A percentile compares a stretch with the other conserved stretches of the same genome.
phyloP scores from a whole-genome alignment of 2,797 vertebrate genomes.

The Aldrovandia affinis region DNA sequence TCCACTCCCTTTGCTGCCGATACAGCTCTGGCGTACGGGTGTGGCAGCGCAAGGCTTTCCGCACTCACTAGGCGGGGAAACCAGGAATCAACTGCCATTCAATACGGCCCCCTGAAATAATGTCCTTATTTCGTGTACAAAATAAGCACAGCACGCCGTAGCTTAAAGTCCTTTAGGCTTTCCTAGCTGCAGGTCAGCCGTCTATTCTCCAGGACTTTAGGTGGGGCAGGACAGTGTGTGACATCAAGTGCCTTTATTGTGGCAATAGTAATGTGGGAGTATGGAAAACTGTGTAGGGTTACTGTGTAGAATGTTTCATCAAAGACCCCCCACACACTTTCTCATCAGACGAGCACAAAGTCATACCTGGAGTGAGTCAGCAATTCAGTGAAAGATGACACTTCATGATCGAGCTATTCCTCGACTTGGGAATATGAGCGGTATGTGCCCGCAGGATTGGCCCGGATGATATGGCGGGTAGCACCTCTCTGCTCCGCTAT shows the following conservation, averaged over 20 bases:
- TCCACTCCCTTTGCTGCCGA: conserved; percentile 7
- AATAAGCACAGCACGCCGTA: neutral
- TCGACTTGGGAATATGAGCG: neutral
- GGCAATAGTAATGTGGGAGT: neutral
- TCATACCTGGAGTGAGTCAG: neutral
- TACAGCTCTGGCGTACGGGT: neutral
- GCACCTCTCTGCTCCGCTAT: neutral
- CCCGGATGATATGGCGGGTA: neutral
- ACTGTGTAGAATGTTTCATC: no score
- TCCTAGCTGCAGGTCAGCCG: neutral
- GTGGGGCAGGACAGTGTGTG: neutral
- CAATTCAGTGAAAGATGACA: neutral
- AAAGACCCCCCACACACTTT: no score
- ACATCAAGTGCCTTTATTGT: neutral
- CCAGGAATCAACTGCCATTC: neutral
- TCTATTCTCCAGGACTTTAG: neutral
- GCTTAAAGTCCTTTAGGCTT: neutral
- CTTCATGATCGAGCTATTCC: neutral
- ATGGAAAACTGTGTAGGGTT: no score
- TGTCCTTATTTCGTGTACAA: neutral
- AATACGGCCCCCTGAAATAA: neutral
- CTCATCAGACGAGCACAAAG: neutral
- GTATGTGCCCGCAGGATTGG: conserved; percentile 20
- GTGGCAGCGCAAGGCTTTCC: neutral
- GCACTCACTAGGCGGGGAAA: neutral